Conservation (phyloP, 2,797 vertebrate species). For the Gadopsis marmoratus region DNA sequence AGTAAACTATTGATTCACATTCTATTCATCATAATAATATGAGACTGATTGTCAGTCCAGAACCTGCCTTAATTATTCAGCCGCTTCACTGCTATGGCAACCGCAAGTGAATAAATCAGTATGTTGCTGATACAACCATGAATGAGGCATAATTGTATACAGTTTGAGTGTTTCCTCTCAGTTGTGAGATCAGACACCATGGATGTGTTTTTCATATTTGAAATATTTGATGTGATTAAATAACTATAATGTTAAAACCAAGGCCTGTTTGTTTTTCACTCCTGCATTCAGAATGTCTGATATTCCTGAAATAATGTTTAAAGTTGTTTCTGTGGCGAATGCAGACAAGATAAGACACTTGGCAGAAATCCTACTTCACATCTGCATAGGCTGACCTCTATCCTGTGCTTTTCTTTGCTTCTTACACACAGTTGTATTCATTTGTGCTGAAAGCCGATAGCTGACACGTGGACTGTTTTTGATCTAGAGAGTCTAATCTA, state of each 20-base stretch:
- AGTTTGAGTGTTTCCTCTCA: constrained; percentile 7
- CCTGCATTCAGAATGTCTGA: neutral
- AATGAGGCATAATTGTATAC: neutral
- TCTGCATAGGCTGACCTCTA: no score
- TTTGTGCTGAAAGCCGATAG: no score
- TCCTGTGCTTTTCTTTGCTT: no score
- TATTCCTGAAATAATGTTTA: neutral
- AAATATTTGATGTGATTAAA: constrained; percentile 76
- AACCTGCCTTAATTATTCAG: constrained; percentile 12
- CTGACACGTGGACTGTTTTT: no score
- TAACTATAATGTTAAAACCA: constrained; percentile 33
- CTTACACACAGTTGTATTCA: no score
- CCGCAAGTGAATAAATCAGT: neutral
- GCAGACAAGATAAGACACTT: no score
- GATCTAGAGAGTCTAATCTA: no score
- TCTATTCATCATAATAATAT: neutral
- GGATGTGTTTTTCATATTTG: constrained; percentile 55
- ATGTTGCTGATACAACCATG: neutral
- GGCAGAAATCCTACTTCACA: no score
- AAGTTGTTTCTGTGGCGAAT: no score
- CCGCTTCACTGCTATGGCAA: neutral
- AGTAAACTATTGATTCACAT: neutral
- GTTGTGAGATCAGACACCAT: constrained; percentile 27
- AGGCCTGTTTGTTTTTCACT: neutral
- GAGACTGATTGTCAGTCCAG: neutral